Conservation (phyloP, 2,113 vertebrate genomes). For the Desmodus rotundus region DNA sequence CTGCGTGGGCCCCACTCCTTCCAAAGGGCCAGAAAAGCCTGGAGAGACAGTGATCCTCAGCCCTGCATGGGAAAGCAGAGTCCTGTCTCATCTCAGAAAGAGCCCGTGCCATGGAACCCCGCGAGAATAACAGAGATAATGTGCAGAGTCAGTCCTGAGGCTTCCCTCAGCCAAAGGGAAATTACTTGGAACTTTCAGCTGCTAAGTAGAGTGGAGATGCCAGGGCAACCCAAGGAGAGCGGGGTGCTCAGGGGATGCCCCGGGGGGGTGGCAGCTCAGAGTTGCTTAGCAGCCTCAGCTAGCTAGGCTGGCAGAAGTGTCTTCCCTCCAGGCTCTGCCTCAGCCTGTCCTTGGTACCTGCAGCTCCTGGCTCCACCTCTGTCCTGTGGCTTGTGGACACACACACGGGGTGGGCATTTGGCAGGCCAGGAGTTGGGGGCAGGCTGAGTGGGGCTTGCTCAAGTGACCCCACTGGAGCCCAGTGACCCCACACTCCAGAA, state of each 20-base stretch:
- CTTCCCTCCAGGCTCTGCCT: neutral
- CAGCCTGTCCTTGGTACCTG: accelerated
- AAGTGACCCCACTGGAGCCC: neutral
- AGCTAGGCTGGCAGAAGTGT: accelerated
- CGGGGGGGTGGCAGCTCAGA: accelerated
- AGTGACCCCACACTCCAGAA: neutral
- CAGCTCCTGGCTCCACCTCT: neutral
- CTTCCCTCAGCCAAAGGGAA: neutral
- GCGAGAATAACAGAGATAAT: accelerated
- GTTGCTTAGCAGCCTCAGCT: neutral
- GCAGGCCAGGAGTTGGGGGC: neutral
- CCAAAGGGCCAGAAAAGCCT: neutral
- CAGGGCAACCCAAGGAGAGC: neutral
- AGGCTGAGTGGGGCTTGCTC: neutral
- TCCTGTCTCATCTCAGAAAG: neutral
- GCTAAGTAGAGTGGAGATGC: neutral
- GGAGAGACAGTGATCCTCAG: accelerated
- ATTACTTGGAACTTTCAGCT: neutral
- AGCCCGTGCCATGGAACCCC: accelerated
- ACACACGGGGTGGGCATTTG: accelerated
- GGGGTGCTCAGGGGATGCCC: accelerated
- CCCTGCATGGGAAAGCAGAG: neutral
- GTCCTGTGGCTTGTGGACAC: neutral
- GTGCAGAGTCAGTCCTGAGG: neutral
- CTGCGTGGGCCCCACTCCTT: neutral